Base-by-base conservation (phyloP, 2,797 vertebrate species). In the Paramormyrops hopkinsi region DNA sequence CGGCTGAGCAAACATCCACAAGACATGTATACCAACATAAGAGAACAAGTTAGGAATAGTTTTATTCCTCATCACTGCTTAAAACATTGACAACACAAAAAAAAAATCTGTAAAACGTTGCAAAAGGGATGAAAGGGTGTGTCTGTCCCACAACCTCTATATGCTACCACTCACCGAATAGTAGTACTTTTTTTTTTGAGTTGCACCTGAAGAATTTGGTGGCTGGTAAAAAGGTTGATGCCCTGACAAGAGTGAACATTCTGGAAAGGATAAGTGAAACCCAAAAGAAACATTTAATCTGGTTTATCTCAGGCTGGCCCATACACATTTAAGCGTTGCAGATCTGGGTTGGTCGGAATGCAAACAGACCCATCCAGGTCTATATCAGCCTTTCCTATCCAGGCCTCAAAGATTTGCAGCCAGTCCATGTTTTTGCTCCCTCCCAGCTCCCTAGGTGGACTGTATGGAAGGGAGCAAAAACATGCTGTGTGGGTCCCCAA, bases 61-160 rank as follows among this genome's bases (percentile, higher is more conserved):
- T 89, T 89, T 89, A 85, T 89, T 89, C 44, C 50, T 41, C 82
- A 50, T 89, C 53, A 89, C 19, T 48, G 82, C 48, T 65, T 69
- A 89, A 89, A 89, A 85, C 88, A 85, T 86, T 51, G 82, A 89
- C 56, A 69, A 44, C 56, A 84, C 54, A 59, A 41, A 73, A 17
- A 17, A 17, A 89, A 85, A 56, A 25, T 89, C 29, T 89, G 50
- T 89, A 89, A 89, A 89, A 46, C 46, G 5, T 37, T 29, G 48
- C 48, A 11, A 56, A 56, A 56, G 53, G 53, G 17, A 56, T 56
- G 53, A n/a, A 84, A 14, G 9, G 11, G 7, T 25, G 37, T 19
- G 44, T 14, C 19, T 84, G 19, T 22, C 76, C 41, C 41, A 82
- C 8, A 82, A 41, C 33, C 76, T 46, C 76, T n/a, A 9, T n/a